Evolutionary conservation across 1,140 invertebrate species (phyloP).

Genomic region (Linepithema humile): DNA sequence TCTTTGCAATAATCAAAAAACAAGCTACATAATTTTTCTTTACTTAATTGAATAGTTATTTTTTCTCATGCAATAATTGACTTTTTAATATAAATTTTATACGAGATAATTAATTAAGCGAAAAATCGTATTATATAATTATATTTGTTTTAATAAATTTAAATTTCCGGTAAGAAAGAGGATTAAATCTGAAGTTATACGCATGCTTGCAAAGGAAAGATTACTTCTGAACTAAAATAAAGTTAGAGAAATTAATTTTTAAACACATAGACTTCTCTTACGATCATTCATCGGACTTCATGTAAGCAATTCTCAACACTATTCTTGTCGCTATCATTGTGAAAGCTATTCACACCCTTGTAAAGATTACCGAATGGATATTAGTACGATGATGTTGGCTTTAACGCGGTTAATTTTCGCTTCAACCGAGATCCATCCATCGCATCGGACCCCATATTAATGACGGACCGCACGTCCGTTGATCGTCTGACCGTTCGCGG

Average conservation of each 20-base stretch:
- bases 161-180: background rate
- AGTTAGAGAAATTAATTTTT: background rate
- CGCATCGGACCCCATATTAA: slow-evolving; percentile 12
- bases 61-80: background rate
- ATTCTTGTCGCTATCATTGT: background rate
- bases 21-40: background rate
- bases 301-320: background rate
- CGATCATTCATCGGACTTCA: background rate
- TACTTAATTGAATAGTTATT: background rate
- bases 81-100: too few relatives aligned
- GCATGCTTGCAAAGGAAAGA: background rate
- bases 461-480: slow-evolving; percentile 20
- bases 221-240: background rate
- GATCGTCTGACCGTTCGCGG: slow-evolving; percentile 30
- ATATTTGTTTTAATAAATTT: background rate
- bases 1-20: background rate
- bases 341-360: background rate
- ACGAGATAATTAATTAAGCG: background rate
- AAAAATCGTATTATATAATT: background rate
- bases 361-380: background rate
- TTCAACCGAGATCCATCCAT: background rate
- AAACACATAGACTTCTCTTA: background rate
- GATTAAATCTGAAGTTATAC: background rate
- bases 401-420: slow-evolving; percentile 26
- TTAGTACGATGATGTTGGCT: background rate